Evolutionary conservation across 2,113 vertebrate species (phyloP).

Genomic region (Brachionichthys hirsutus): DNA sequence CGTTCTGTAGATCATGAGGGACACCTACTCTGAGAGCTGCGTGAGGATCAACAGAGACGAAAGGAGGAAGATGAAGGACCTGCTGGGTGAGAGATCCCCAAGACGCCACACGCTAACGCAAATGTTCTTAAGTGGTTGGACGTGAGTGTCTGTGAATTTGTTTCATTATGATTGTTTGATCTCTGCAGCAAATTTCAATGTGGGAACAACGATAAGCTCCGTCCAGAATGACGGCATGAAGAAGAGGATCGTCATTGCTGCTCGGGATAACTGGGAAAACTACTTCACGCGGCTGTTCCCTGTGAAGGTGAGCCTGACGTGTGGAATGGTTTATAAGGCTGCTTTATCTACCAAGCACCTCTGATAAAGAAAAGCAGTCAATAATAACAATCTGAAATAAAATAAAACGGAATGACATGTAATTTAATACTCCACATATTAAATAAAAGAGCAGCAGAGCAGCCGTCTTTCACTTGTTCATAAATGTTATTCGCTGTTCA

Average conservation of each 20-base stretch:
- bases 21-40: constrained; percentile 90
- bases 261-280: constrained; percentile 94
- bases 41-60: constrained; percentile 87
- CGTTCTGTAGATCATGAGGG: constrained; percentile 82
- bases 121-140: not conserved
- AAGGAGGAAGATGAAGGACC: constrained; percentile 91
- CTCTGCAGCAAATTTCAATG: constrained; percentile 78
- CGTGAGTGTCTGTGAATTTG: not conserved
- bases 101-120: too few species aligned
- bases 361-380: too few species aligned
- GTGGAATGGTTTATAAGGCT: too few species aligned
- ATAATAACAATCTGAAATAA: too few species aligned
- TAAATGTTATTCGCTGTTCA: too few species aligned
- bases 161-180: not conserved
- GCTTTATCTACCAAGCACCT: too few species aligned
- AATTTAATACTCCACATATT: too few species aligned
- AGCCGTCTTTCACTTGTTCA: too few species aligned
- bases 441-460: too few species aligned
- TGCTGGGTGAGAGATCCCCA: constrained; percentile 81
- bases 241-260: constrained; percentile 93
- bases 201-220: constrained; percentile 77
- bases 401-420: too few species aligned
- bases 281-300: constrained; percentile 93
- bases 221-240: constrained; percentile 84
- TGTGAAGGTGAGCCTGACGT: constrained; percentile 74